A percentile compares a stretch with the other conserved stretches of the same genome.
Evolutionary conservation across 2,797 vertebrate species (phyloP).

Genomic region (Manis crassicaudata): DNA sequence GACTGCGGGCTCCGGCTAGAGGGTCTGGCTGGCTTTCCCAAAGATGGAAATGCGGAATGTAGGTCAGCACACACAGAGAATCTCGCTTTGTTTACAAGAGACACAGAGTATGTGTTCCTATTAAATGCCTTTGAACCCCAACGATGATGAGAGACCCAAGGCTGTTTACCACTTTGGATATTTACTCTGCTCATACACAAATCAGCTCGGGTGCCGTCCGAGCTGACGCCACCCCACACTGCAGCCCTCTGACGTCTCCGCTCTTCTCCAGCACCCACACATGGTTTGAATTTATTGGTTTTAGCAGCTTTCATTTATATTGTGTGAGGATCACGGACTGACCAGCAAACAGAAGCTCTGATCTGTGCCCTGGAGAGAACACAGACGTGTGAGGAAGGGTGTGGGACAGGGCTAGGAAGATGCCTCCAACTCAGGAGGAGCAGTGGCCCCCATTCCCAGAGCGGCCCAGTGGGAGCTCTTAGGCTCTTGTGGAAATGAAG

Average conservation of each 20-base stretch:
- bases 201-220: conserved; percentile 68
- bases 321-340: conserved; percentile 78
- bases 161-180: conserved; percentile 70
- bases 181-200: conserved; percentile 77
- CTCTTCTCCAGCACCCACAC: conserved; percentile 79
- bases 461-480: background rate
- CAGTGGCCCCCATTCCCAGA: background rate
- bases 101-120: conserved; percentile 70
- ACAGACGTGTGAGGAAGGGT: conserved; percentile 68
- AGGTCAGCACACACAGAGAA: conserved; percentile 70
- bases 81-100: conserved; percentile 70
- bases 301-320: conserved; percentile 86
- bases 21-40: conserved; percentile 42
- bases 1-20: background rate
- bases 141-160: conserved; percentile 68
- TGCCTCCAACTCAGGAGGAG: background rate
- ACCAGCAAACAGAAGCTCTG: conserved; percentile 82
- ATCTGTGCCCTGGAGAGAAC: conserved; percentile 66
- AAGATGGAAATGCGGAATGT: conserved; percentile 67
- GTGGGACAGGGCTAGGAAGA: conserved; percentile 5
- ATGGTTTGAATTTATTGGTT: conserved; percentile 86
- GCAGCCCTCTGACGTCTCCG: conserved; percentile 61
- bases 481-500: background rate
- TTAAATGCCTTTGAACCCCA: conserved; percentile 69
- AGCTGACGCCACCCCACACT: conserved; percentile 67